phyloP scores from a whole-genome alignment of 2,113 vertebrate species.

The Dermatemys mawii region DNA sequence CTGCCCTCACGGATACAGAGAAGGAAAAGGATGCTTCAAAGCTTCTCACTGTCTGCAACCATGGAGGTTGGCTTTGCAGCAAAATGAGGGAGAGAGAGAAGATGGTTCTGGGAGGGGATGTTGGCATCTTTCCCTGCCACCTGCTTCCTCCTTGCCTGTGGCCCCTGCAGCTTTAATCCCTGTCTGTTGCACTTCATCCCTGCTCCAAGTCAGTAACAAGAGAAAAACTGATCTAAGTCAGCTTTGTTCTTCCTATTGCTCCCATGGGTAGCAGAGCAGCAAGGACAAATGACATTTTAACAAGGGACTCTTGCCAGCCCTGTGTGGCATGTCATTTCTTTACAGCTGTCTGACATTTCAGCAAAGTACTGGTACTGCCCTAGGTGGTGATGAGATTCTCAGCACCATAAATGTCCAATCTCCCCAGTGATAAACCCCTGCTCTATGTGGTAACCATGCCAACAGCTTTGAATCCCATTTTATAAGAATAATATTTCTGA shows the following conservation, averaged over 20 bases:
- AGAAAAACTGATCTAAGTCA: background rate
- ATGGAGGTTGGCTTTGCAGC: accelerated
- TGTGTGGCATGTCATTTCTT: conserved; percentile 18
- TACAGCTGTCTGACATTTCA: conserved; percentile 34
- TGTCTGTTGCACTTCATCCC: background rate
- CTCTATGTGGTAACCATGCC: conserved; percentile 58
- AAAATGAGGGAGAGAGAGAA: accelerated
- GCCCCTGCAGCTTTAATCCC: background rate
- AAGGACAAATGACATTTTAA: conserved; percentile 24
- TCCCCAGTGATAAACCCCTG: conserved; percentile 31
- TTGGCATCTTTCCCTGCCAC: background rate
- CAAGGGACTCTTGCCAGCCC: conserved; percentile 33
- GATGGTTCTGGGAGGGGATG: background rate
- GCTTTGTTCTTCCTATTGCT: conserved; percentile 4
- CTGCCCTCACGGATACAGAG: background rate
- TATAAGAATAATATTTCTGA: conserved; percentile 19
- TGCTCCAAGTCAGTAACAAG: accelerated
- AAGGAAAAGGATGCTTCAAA: background rate
- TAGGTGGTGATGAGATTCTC: conserved; percentile 56
- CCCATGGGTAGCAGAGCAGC: background rate
- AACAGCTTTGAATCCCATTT: background rate
- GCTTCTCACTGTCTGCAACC: background rate
- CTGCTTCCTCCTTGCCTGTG: background rate
- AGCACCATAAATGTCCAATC: conserved; percentile 12
- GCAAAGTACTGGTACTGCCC: conserved; percentile 48